Evolutionary conservation across 37 sponge, comb jelly and placozoan species (phyloP), one percentile per base, ranked within the genome.

Genomic region (Chondrilla cf. caribensis): DNA sequence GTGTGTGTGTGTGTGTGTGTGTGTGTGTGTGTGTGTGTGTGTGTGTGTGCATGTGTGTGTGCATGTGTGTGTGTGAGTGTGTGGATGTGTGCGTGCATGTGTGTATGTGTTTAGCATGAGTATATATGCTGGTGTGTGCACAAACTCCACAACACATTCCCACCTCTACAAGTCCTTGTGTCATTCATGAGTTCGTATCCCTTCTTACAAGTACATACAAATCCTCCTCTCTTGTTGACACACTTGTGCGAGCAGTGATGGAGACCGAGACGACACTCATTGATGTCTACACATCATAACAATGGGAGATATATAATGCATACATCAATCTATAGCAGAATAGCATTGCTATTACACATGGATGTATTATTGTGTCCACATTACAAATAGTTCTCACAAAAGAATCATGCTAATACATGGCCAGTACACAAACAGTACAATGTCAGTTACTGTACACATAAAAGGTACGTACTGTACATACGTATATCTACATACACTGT

Each of bases 1-100:
- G 64, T 60, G 64, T 60, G 64, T 60, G 64, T 60, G 64, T 60
- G 64, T 60, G 64, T 60, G 64, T 60, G 64, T 60, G 64, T 60
- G 64, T 26, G 64, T 26, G 29, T 60, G 64, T 60, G 64, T 60
- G 64, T 60, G 64, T 26, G 29, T 60, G 24, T 47, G 64, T 62
- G 64, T 62, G 64, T 62, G 29, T 62, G 29, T 62, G 64, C 15
- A 22, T 62, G 64, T 22, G 29, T 38, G 37, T 37, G 28, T 70
- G 40, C 39, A 70, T 32, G 72, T 70, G 72, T 70, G 28, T 29
- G 28, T 38, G 28, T 70, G 18, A 9, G 19, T 37, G 40, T 37
- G 21, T 70, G 7, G 7, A 31, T 37, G 21, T 70, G 21, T 17
- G 72, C 6, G 40, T 70, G 64, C 15, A 15, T 62, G 64, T 62